Conservation (phyloP, 2,113 vertebrate genomes). For the Phycodurus eques region DNA sequence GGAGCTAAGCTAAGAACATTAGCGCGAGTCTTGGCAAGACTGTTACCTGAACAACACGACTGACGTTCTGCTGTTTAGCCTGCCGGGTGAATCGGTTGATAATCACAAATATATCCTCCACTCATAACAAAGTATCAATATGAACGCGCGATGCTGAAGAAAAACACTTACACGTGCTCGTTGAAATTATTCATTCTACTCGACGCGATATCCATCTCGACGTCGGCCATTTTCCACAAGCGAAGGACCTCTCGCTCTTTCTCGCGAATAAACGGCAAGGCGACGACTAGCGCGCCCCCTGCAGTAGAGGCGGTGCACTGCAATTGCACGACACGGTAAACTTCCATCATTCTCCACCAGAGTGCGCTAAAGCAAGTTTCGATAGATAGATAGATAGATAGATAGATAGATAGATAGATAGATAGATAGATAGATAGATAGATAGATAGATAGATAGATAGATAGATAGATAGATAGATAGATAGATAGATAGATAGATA, state of each 20-base stretch:
- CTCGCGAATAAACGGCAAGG: neutral
- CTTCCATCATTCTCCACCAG: conserved; percentile 38
- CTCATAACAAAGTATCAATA: neutral
- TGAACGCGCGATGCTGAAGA: neutral
- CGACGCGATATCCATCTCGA: conserved; percentile 69
- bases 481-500: too few relatives aligned
- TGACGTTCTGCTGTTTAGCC: neutral
- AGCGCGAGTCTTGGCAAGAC: conserved; percentile 44
- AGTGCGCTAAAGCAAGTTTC: neutral
- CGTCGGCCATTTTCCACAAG: conserved; percentile 72
- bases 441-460: too few relatives aligned
- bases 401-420: too few relatives aligned
- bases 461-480: too few relatives aligned
- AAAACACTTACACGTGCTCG: conserved; percentile 69
- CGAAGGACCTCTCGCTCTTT: conserved; percentile 40
- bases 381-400: neutral
- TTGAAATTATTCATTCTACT: conserved; percentile 74
- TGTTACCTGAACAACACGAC: conserved; percentile 13
- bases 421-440: too few relatives aligned
- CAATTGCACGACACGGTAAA: neutral
- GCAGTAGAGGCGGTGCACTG: conserved; percentile 17
- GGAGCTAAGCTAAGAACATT: conserved; percentile 27
- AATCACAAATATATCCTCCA: neutral
- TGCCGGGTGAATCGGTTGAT: neutral
- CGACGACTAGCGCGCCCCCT: conserved; percentile 11